A percentile compares a stretch with the other conserved stretches of the same genome.
Conservation (phyloP, 1,140 invertebrate species). For the Trichonephila inaurata region DNA sequence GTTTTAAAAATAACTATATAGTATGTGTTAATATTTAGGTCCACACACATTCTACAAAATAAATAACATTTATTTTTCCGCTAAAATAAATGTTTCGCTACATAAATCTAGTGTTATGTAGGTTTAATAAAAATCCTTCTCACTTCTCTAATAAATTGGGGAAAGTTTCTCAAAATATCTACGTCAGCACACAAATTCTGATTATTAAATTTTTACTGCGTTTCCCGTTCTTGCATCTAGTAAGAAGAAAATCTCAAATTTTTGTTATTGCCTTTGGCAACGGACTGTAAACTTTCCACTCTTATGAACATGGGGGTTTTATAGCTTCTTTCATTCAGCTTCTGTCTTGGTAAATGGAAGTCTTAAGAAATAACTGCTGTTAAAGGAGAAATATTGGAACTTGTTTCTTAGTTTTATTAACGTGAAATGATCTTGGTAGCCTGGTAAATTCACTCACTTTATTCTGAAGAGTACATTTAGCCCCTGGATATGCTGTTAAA, state of each 20-base stretch:
- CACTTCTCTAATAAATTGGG: not conserved
- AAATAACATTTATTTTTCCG: not conserved
- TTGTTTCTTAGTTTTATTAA: not conserved
- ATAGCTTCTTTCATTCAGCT: not conserved
- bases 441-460: not conserved
- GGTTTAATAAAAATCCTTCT: not conserved
- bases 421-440: not conserved
- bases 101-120: not conserved
- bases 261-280: slow-evolving; percentile 11
- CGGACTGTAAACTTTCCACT: slow-evolving; percentile 6
- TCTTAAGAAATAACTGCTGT: not conserved
- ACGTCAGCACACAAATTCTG: not conserved
- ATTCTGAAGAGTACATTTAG: not conserved
- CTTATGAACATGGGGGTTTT: not conserved
- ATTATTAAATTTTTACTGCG: slow-evolving; percentile 18
- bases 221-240: not conserved
- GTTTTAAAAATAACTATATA: too few relatives aligned
- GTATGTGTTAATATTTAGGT: too few relatives aligned
- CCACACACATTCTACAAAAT: too few relatives aligned
- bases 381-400: slow-evolving; percentile 6
- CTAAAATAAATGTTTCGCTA: not conserved
- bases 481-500: too few relatives aligned
- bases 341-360: not conserved
- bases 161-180: not conserved
- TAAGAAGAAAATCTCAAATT: not conserved